phyloP scores from a whole-genome alignment of 2,797 vertebrate species.

The Alosa sapidissima region DNA sequence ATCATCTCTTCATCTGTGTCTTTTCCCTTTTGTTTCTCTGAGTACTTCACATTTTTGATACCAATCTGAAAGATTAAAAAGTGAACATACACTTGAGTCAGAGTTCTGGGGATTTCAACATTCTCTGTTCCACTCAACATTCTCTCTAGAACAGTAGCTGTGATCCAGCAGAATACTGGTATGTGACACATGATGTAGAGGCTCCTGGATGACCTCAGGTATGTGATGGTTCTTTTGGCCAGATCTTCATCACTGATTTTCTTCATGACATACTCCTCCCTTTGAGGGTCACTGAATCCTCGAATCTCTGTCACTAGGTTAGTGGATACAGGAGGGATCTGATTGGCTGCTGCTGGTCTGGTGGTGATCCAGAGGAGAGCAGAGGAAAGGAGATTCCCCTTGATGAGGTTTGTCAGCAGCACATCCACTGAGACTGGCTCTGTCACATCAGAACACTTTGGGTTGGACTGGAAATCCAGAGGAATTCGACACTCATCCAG shows the following conservation, averaged over 20 bases:
- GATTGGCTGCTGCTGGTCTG: conserved; percentile 30
- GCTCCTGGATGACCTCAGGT: conserved; percentile 35
- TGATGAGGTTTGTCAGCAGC: conserved; percentile 30
- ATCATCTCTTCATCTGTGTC: conserved; percentile 31
- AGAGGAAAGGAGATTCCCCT: conserved; percentile 31
- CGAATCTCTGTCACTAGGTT: conserved; percentile 29
- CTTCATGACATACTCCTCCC: conserved; percentile 30
- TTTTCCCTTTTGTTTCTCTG: conserved; percentile 19
- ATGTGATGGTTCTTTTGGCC: background rate
- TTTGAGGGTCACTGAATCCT: conserved; percentile 31
- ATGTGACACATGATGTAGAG: conserved; percentile 54
- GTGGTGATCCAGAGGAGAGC: conserved; percentile 36
- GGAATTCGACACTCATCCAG: background rate
- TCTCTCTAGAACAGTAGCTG: conserved; percentile 20
- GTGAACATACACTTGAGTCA: background rate
- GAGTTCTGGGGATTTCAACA: background rate
- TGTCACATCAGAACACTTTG: too few species aligned
- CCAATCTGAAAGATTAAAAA: conserved; percentile 20
- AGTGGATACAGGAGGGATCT: too few species aligned
- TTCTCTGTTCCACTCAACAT: too few species aligned
- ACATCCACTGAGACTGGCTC: conserved; percentile 8
- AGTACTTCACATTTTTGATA: background rate
- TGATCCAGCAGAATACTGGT: conserved; percentile 51
- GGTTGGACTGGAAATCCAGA: too few species aligned
- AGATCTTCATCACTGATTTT: background rate